Evolutionary conservation across 2,113 vertebrate species (phyloP).

Genomic region (Sakesphorus luctuosus): DNA sequence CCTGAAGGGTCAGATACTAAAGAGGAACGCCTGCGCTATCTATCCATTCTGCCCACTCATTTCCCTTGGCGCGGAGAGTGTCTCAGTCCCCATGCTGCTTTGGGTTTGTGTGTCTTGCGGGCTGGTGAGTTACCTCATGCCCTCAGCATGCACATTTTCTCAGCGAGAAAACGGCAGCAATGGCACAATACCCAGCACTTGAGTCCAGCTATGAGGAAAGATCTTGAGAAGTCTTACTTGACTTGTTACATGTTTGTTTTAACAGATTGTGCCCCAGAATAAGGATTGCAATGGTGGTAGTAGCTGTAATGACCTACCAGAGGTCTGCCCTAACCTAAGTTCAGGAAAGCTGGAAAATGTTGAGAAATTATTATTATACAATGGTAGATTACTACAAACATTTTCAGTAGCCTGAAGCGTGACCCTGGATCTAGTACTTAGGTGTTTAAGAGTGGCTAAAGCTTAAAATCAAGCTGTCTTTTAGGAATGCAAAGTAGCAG

Average conservation of each 20-base stretch:
- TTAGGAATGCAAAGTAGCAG: background rate
- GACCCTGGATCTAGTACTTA: background rate
- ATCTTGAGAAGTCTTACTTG: background rate
- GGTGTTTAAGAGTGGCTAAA: accelerated
- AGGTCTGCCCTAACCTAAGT: background rate
- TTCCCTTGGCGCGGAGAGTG: background rate
- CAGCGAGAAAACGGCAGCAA: background rate
- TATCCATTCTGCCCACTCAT: accelerated
- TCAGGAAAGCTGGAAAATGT: background rate
- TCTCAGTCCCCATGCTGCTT: accelerated
- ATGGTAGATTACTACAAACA: background rate
- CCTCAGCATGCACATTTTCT: accelerated
- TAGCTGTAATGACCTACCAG: background rate
- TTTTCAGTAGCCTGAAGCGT: background rate
- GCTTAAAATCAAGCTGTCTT: background rate
- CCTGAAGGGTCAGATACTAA: background rate
- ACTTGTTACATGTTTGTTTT: background rate
- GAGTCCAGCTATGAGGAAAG: background rate
- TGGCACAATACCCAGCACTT: background rate
- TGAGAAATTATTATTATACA: background rate
- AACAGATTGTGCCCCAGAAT: background rate
- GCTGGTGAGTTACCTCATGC: background rate
- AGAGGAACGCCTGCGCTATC: accelerated
- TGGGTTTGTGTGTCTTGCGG: background rate
- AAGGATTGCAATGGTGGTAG: background rate